A percentile compares a stretch with the other conserved stretches of the same genome.
Evolutionary conservation across 2,797 vertebrate species (phyloP).

Genomic region (Eremophila alpestris): DNA sequence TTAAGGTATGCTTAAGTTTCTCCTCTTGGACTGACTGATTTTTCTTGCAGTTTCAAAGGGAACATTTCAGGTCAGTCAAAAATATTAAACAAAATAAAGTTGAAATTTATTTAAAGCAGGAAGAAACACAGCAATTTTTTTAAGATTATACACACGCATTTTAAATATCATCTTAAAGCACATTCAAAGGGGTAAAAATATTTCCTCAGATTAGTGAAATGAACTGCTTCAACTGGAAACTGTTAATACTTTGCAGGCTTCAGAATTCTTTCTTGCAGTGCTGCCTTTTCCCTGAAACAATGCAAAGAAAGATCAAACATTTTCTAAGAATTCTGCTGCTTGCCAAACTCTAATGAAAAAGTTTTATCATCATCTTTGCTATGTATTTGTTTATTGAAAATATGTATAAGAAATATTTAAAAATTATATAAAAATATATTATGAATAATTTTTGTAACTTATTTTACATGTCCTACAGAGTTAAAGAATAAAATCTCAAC

Average conservation of each 20-base stretch:
- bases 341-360: background rate
- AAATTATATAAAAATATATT: rapidly evolving
- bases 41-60: background rate
- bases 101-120: background rate
- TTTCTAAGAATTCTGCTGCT: background rate
- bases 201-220: background rate
- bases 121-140: background rate
- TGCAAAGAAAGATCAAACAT: background rate
- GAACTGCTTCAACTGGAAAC: background rate
- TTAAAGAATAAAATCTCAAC: background rate
- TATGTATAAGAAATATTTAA: background rate
- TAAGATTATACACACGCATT: background rate
- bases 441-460: background rate
- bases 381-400: background rate
- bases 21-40: background rate
- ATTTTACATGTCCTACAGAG: background rate
- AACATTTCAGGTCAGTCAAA: background rate
- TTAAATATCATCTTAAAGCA: background rate
- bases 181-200: background rate
- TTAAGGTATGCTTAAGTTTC: background rate
- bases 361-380: background rate
- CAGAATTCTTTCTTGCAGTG: background rate
- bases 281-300: background rate
- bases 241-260: background rate
- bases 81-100: background rate